Evolutionary conservation across 2,113 vertebrate species (phyloP).

Genomic region (Todiramphus chloris): DNA sequence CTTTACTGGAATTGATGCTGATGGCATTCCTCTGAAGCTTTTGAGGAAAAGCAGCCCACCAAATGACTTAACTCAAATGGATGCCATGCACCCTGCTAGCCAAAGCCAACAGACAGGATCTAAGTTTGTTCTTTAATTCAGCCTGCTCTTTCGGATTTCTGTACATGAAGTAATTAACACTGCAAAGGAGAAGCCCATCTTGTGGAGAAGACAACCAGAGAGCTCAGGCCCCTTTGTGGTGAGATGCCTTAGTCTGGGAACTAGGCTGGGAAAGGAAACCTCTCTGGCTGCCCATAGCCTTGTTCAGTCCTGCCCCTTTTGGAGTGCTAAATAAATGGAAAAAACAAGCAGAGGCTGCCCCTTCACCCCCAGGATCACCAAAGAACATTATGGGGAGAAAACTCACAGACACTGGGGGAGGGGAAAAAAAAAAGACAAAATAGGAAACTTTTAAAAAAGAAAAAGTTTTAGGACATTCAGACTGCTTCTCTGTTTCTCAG

Average conservation of each 20-base stretch:
- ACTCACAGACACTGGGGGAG: neutral
- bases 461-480: neutral
- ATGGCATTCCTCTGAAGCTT: neutral
- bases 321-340: neutral
- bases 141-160: neutral
- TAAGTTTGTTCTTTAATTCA: neutral
- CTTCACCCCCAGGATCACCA: neutral
- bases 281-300: neutral
- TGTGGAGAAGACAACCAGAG: neutral
- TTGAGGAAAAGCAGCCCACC: neutral
- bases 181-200: neutral
- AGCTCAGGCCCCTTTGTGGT: neutral
- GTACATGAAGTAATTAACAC: neutral
- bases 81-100: neutral
- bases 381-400: neutral
- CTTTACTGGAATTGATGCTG: neutral
- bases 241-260: neutral
- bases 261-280: neutral
- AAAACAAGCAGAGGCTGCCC: neutral
- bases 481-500: neutral
- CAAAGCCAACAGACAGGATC: neutral
- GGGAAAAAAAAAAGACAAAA: neutral
- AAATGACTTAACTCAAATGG: neutral
- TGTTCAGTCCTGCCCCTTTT: neutral
- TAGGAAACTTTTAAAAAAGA: neutral